Evolutionary conservation across 2,113 vertebrate genomes (phyloP).

Genomic region (rabbit (Oryctolagus cuniculus)): mOryCun1.1 NC_091445.1:92217001-92217500

Average conservation of each 20-base stretch:
- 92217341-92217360: too few species aligned
- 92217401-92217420: neutral
- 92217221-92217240: neutral
- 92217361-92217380: too few species aligned
- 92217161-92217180: accelerated
- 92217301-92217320: too few species aligned
- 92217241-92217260: neutral
- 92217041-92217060: neutral
- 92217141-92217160: neutral
- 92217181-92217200: neutral
- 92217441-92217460: neutral
- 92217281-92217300: neutral
- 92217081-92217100: neutral
- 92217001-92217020: neutral
- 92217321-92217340: too few species aligned
- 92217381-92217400: neutral
- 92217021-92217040: neutral
- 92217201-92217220: neutral
- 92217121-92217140: neutral
- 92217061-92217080: too few species aligned
- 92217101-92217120: neutral
- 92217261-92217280: neutral
- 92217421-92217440: too few species aligned
- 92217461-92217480: neutral
- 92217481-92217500: neutral